Base-by-base conservation (phyloP, 2,888 invertebrate species). In the Germaria angustata region DNA sequence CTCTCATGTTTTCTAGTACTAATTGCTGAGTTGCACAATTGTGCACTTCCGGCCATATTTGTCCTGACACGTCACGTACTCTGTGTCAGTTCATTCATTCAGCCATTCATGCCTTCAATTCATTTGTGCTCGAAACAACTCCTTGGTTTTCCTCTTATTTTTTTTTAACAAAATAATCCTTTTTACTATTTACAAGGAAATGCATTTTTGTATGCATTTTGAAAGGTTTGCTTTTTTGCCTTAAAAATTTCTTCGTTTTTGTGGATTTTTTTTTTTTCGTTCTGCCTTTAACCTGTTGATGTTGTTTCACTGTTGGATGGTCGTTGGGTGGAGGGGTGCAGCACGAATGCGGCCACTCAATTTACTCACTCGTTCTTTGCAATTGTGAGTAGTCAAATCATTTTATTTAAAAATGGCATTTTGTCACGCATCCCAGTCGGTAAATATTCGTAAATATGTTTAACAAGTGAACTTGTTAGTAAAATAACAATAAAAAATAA, bases 41-140 rank as follows among this genome's bases (percentile, higher is more conserved):
- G 89, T 89, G 89, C 89, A 89, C 87, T 89, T 89, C 89, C 89
- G 88, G 88, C 63, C 88, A 88, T 89, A 89, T 89, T 89, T 88
- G 88, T 83, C 82, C 82, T 82, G 82, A 82, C 82, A 82, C 82
- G 82, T 82, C 82, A 82, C 79, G 79, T 80, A 78, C 81, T 68
- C 61, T 46, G 41, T 66, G 65, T 76, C 80, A 75, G 69, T 80
- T 79, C 72, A 61, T 77, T 77, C 68, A 65, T 75, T 65, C 55
- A 46, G 44, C 44, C 53, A 22, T 46, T 65, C 72, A 46, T 72
- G 57, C 63, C 59, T 55, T 63, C 75, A 53, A n/a, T 53, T 71
- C 53, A 57, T 41, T 61, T 77, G 73, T 71, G 20, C 73, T 34
- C 17, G 20, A 65, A 8, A 11, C 59, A 69, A 61, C 39, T 61